These are phyloP conservation scores for Acyrthosiphon pisum DNA, from an alignment of 1,140 invertebrate species.

Conservation along the genomic window DNA sequence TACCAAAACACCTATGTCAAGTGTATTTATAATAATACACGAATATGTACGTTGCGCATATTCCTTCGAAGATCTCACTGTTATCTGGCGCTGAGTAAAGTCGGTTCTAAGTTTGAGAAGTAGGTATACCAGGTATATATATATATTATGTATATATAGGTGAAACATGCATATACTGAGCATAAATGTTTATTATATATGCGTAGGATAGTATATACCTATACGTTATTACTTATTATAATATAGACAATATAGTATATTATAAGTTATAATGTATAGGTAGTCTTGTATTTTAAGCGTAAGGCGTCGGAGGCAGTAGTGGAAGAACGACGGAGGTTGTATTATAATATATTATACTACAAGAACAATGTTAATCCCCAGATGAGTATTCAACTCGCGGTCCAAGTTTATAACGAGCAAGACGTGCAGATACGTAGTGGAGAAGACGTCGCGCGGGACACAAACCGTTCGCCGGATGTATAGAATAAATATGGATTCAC, in stretches of 20 bases:
- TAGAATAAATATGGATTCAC: constrained; percentile 3
- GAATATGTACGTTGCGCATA: not conserved
- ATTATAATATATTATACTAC: not conserved
- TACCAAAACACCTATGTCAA: too few species aligned
- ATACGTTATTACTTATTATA: not conserved
- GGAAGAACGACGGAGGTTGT: not conserved
- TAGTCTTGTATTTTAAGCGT: not conserved
- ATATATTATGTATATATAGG: not conserved
- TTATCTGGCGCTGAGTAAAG: not conserved
- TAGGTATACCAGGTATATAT: not conserved
- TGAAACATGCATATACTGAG: not conserved
- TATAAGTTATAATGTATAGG: not conserved
- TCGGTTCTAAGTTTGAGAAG: not conserved
- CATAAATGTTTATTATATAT: not conserved
- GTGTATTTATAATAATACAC: not conserved
- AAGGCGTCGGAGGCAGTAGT: not conserved
- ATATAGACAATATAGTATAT: not conserved
- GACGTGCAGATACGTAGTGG: not conserved
- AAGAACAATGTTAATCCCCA: constrained; percentile 31
- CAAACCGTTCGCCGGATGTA: not conserved
- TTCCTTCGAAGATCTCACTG: not conserved
- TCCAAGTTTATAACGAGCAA: constrained; percentile 35
- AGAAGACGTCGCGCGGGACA: not conserved
- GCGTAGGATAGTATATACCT: not conserved
- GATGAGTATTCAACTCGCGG: constrained; percentile 16